Evolutionary conservation across 2,113 vertebrate species (phyloP).

Genomic region (Helogale parvula): DNA sequence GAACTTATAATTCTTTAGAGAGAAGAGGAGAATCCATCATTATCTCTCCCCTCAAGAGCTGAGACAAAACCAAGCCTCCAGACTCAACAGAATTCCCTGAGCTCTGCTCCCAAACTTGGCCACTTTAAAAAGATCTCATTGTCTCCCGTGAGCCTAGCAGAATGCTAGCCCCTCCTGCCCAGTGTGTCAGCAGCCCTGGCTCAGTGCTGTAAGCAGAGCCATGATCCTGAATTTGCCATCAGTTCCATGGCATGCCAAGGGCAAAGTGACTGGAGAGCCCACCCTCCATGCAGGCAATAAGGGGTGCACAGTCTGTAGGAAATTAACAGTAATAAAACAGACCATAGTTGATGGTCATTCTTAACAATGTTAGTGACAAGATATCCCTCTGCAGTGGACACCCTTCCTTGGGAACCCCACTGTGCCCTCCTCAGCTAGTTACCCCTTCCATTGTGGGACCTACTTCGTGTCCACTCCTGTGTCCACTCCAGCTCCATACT

Average conservation of each 20-base stretch:
- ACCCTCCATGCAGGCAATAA: background rate
- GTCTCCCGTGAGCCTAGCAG: background rate
- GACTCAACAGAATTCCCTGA: background rate
- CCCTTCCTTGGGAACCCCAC: background rate
- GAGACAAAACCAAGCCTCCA: background rate
- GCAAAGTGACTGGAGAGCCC: background rate
- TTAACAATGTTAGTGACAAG: background rate
- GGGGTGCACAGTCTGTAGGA: background rate
- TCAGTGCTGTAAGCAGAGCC: background rate
- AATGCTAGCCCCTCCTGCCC: background rate
- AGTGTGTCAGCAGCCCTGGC: rapidly evolving
- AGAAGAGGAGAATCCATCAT: background rate
- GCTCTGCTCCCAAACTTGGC: background rate
- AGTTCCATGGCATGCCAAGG: background rate
- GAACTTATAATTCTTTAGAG: background rate
- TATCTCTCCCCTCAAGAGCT: background rate
- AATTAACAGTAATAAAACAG: background rate
- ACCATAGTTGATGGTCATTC: background rate
- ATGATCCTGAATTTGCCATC: background rate
- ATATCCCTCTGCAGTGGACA: background rate
- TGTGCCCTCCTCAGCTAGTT: background rate
- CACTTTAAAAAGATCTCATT: background rate
- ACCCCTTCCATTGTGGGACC: background rate
- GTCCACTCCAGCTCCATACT: background rate
- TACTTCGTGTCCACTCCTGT: background rate